These are phyloP conservation scores for Creontiades dilutus DNA, from an alignment of 2,888 invertebrate genomes.

Conservation along the genomic window DNA sequence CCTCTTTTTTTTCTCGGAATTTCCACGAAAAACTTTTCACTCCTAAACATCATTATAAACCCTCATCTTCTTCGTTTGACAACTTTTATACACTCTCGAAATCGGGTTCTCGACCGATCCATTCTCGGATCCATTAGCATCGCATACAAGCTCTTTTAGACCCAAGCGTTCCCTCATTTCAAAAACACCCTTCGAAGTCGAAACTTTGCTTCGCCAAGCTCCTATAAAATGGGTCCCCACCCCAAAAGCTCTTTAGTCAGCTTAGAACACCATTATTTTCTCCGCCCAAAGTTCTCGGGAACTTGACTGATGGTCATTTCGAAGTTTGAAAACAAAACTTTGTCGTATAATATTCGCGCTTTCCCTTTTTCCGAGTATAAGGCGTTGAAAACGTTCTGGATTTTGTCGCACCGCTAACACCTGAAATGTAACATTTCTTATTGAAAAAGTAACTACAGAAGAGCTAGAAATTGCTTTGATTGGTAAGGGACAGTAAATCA, in stretches of 20 bases:
- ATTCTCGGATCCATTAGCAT: slow-evolving; percentile 9
- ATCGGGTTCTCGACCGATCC: not conserved
- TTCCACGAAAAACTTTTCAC: no score
- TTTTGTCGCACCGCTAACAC: no score
- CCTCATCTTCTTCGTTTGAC: not conserved
- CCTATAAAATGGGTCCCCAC: not conserved
- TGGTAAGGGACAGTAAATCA: no score
- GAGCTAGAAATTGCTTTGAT: no score
- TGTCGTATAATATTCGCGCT: slow-evolving; percentile 17
- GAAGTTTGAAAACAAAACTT: slow-evolving; percentile 10
- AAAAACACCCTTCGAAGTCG: slow-evolving; percentile 27
- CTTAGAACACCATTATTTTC: slow-evolving; percentile 27
- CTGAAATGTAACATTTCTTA: no score
- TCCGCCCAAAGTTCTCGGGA: not conserved
- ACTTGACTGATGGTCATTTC: slow-evolving; percentile 32
- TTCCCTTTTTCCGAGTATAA: not conserved
- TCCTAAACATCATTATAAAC: no score
- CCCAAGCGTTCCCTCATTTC: not conserved
- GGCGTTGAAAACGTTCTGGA: not conserved
- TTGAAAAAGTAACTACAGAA: no score
- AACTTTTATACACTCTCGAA: not conserved
- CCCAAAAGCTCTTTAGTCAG: slow-evolving; percentile 39
- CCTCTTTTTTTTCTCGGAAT: no score
- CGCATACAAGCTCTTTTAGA: slow-evolving; percentile 7
- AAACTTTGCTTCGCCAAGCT: slow-evolving; percentile 2